Base-by-base conservation (phyloP, 2,888 invertebrate species). In the Synergus laeviventris region DNA sequence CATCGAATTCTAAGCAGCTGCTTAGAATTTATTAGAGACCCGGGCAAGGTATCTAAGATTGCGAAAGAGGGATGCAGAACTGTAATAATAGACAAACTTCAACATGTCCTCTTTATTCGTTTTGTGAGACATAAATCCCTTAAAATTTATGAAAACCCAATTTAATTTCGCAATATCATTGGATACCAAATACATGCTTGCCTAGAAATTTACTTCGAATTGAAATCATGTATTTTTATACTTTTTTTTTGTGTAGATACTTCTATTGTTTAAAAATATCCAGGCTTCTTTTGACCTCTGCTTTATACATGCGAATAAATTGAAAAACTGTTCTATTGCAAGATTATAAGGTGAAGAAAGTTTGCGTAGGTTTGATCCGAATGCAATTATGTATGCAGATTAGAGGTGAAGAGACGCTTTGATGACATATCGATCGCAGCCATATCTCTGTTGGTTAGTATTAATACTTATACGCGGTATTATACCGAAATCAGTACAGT, bases 1-100 rank as follows among this genome's bases (percentile, higher is more conserved):
- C 64, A 56, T 76, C 76, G 74, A 81, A 79, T 79, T 78, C 79
- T 79, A 79, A 79, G 75, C 81, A 78, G 73, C 73, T 73, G 77
- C 31, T 54, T 39, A 73, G 36, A 78, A 78, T 77, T 81, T n/a
- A 74, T 38, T 42, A 21, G 18, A 38, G 62, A 64, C 61, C 61
- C 9, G 7, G 38, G 5, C 62, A 64, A 39, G 61, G 39, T 18
- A 39, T 64, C 62, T 21, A 61, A 61, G 61, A 61, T 61, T 61
- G 1, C 61, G 31, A 31, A 36, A 38, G 36, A 36, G 61, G 61
- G 36, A 61, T 36, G 36, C 36, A 61, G 14, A 31, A 36, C 16
- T 12, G 60, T 60, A 36, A n/a, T 61, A 61, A 61, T 61, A 61
- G 61, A 36, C 61, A 61, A 61, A 31, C 36, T 36, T 16, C n/a